Percentiles rank a stretch among this genome's conserved stretches.
Conservation (phyloP, 2,113 vertebrate species). For the Odocoileus hemionus region DNA sequence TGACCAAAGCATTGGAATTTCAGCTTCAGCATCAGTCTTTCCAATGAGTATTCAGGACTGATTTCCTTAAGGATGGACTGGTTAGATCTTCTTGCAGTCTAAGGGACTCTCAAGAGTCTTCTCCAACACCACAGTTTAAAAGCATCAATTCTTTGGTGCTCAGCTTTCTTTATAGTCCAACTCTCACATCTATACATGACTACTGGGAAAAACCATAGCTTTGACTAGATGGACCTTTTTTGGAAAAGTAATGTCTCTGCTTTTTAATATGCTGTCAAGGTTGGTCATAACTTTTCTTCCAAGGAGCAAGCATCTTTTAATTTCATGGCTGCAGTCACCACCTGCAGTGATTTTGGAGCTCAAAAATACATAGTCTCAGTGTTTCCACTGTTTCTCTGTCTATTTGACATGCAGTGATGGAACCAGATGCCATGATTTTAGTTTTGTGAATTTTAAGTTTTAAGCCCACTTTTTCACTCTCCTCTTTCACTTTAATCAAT, state of each 20-base stretch:
- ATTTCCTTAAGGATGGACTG: background rate
- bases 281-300: background rate
- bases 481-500: background rate
- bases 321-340: background rate
- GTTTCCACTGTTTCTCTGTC: background rate
- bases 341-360: background rate
- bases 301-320: background rate
- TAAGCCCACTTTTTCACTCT: background rate
- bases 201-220: background rate
- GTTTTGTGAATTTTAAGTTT: background rate
- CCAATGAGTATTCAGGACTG: background rate
- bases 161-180: background rate
- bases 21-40: background rate
- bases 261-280: background rate
- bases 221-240: background rate
- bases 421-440: background rate
- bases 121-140: background rate
- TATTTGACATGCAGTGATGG: background rate
- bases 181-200: background rate
- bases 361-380: background rate
- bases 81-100: background rate
- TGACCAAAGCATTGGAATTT: background rate
- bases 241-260: background rate
- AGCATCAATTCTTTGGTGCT: background rate
- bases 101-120: background rate